These are phyloP conservation scores for Charina bottae DNA, from an alignment of 2,113 vertebrate genomes.

Conservation along the genomic window DNA sequence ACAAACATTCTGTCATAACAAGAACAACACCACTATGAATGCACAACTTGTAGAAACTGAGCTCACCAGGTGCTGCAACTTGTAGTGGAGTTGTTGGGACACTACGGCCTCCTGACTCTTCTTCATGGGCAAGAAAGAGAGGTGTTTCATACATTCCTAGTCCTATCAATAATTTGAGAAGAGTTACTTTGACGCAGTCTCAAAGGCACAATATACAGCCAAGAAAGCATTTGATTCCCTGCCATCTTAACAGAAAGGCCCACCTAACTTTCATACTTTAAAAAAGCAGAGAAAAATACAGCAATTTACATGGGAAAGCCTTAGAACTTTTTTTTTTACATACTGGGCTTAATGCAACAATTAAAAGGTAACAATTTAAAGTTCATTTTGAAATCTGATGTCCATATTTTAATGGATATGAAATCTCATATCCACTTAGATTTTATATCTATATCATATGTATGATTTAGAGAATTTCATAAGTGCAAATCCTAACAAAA, in stretches of 20 bases:
- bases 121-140: constrained; percentile 88
- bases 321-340: background rate
- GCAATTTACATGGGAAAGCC: background rate
- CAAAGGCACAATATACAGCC: background rate
- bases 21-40: rapidly evolving
- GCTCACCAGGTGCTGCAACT: constrained; percentile 84
- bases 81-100: constrained; percentile 92
- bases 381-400: background rate
- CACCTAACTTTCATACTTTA: background rate
- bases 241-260: background rate
- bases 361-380: background rate
- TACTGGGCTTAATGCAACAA: background rate
- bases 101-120: constrained; percentile 89
- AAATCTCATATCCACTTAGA: background rate
- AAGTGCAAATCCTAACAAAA: background rate
- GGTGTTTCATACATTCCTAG: constrained; percentile 93
- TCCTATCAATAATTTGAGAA: constrained; percentile 72
- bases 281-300: background rate
- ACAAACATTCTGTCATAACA: background rate
- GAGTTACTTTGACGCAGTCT: constrained; percentile 11
- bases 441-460: background rate
- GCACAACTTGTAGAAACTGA: background rate
- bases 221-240: background rate
- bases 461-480: background rate
- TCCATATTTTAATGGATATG: background rate